A percentile compares a stretch with the other conserved stretches of the same genome.
Conservation (phyloP, 2,797 vertebrate genomes). For the Notolepis coatsorum region DNA sequence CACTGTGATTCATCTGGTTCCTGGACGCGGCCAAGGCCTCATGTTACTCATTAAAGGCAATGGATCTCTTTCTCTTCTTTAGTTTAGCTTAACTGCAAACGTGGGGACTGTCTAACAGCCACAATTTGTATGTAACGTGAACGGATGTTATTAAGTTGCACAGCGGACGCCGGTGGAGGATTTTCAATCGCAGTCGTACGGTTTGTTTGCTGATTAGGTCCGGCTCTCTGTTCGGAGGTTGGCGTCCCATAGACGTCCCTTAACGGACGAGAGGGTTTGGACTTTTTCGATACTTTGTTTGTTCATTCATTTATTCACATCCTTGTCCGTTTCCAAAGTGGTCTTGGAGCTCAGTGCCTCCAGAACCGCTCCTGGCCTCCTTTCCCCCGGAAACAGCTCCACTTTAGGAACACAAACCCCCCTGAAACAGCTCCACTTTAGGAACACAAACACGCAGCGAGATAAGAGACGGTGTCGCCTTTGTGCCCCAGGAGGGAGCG, state of each 20-base stretch:
- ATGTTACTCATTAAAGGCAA: slow-evolving; percentile 74
- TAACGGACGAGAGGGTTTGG: too few species aligned
- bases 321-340: background rate
- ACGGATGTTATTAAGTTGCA: slow-evolving; percentile 22
- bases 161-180: too few species aligned
- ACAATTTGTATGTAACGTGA: slow-evolving; percentile 55
- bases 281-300: too few species aligned
- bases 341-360: background rate
- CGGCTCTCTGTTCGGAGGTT: too few species aligned
- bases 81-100: slow-evolving; percentile 50
- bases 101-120: slow-evolving; percentile 34
- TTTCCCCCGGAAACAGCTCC: background rate
- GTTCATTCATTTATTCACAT: too few species aligned
- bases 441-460: background rate
- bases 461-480: background rate
- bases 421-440: background rate
- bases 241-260: too few species aligned
- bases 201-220: too few species aligned
- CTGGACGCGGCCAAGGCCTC: slow-evolving; percentile 51
- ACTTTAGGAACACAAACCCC: too few species aligned
- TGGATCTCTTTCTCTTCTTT: slow-evolving; percentile 68
- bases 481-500: background rate
- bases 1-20: slow-evolving; percentile 60
- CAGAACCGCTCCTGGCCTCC: background rate
- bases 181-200: too few species aligned